Percentiles rank a stretch among this genome's conserved stretches.
phyloP scores from a whole-genome alignment of 2,888 invertebrate species.

The Amphipoea oculea region DNA sequence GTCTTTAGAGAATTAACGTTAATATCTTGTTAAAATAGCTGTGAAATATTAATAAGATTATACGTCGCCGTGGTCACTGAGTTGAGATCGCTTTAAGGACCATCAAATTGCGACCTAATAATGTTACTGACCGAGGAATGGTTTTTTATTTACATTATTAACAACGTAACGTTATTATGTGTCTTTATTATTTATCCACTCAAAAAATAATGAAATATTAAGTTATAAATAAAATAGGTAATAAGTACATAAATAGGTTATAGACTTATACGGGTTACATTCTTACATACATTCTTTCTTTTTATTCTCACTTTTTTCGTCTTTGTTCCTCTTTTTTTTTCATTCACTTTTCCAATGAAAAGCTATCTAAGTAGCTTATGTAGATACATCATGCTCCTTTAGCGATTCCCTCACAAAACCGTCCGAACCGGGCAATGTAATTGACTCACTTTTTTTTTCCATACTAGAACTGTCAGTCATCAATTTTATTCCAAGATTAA shows the following conservation, averaged over 20 bases:
- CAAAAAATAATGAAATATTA: too few species aligned
- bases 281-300: too few species aligned
- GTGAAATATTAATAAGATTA: constrained; percentile 57
- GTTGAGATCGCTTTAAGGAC: constrained; percentile 20
- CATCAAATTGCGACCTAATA: constrained; percentile 12
- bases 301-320: too few species aligned
- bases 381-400: not conserved
- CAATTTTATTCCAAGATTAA: too few species aligned
- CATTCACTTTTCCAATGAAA: not conserved
- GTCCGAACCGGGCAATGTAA: not conserved
- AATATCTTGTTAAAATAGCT: constrained; percentile 60
- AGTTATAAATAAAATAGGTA: too few species aligned
- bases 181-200: not conserved
- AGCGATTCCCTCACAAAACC: not conserved
- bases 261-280: too few species aligned
- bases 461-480: too few species aligned
- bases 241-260: too few species aligned
- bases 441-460: not conserved
- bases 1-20: constrained; percentile 57
- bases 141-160: not conserved
- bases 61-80: constrained; percentile 35
- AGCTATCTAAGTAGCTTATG: not conserved
- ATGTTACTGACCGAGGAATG: not conserved
- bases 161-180: not conserved
- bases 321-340: too few species aligned